phyloP scores from a whole-genome alignment of 1,140 invertebrate genomes.

The Tetramorium parvispinum region DNA sequence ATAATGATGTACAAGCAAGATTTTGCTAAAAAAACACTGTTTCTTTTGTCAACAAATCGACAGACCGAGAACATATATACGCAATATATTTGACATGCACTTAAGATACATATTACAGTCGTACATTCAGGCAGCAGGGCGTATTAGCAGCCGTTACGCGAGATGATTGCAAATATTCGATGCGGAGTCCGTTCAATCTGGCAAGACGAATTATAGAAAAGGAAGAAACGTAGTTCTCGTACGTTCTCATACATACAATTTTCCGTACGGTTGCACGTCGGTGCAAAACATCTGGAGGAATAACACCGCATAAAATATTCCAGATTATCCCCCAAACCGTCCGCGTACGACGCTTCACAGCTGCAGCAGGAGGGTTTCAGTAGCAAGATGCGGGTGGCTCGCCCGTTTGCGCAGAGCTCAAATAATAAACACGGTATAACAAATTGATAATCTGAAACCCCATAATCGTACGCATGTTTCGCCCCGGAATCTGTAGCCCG shows the following conservation, averaged over 20 bases:
- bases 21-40: not conserved
- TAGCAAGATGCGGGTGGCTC: conserved; percentile 19
- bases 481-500: conserved; percentile 81
- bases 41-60: not conserved
- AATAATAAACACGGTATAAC: conserved; percentile 84
- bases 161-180: conserved; percentile 31
- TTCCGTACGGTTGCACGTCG: not conserved
- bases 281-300: conserved; percentile 60
- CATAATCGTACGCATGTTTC: conserved; percentile 84
- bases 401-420: conserved; percentile 59
- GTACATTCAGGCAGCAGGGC: not conserved
- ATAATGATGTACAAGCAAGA: not conserved
- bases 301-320: conserved; percentile 45
- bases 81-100: not conserved
- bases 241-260: conserved; percentile 1
- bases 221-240: not conserved
- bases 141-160: not conserved
- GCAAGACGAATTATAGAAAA: conserved; percentile 32
- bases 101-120: not conserved
- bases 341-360: conserved; percentile 37
- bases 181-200: not conserved
- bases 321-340: conserved; percentile 47
- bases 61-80: not conserved
- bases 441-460: conserved; percentile 85
- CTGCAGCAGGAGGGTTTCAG: conserved; percentile 46